phyloP scores from a whole-genome alignment of 1,140 invertebrate species.

The Pararge aegeria region DNA sequence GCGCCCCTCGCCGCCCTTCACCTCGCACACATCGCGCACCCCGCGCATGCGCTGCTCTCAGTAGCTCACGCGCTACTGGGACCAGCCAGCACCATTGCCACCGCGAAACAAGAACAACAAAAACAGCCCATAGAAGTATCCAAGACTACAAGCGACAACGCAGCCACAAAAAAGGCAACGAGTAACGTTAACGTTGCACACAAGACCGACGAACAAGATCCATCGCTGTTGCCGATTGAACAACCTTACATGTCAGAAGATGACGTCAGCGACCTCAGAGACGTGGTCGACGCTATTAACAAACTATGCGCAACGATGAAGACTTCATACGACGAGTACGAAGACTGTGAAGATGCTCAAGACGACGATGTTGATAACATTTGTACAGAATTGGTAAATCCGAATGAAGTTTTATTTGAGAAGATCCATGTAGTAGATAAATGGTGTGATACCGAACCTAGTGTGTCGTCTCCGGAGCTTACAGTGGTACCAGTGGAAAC shows the following conservation, averaged over 20 bases:
- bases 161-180: neutral
- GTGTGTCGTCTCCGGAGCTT: neutral
- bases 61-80: conserved; percentile 56
- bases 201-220: conserved; percentile 13
- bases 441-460: neutral
- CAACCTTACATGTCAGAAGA: conserved; percentile 48
- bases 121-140: neutral
- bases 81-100: conserved; percentile 48
- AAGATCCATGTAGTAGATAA: conserved; percentile 7
- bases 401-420: neutral
- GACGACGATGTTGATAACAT: conserved; percentile 9
- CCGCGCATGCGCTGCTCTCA: conserved; percentile 60
- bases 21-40: conserved; percentile 48
- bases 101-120: conserved; percentile 6
- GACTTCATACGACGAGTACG: conserved; percentile 50
- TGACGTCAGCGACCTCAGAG: conserved; percentile 69
- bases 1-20: conserved; percentile 33
- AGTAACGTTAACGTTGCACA: neutral
- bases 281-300: conserved; percentile 77
- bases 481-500: neutral
- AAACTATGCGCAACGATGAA: conserved; percentile 76
- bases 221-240: conserved; percentile 54
- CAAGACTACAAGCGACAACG: neutral
- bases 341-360: conserved; percentile 20
- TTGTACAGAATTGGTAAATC: neutral